phyloP scores from a whole-genome alignment of 2,113 vertebrate species.

The Monarcha castaneiventris region DNA sequence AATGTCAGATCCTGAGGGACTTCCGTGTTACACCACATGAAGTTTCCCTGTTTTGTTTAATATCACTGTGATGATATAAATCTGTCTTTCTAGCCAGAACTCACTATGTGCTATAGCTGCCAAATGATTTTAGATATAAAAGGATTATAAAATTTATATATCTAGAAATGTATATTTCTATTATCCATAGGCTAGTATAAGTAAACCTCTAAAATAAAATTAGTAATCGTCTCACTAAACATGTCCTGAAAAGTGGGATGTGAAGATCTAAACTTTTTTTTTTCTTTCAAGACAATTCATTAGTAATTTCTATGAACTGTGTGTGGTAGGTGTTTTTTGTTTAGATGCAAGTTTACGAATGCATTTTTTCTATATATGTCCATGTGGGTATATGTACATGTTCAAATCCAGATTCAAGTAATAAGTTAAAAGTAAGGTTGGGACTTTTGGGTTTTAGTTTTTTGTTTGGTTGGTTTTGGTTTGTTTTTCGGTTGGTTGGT shows the following conservation, averaged over 20 bases:
- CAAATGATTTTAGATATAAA: background rate
- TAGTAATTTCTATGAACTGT: background rate
- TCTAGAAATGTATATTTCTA: background rate
- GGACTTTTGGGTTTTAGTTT: background rate
- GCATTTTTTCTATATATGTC: background rate
- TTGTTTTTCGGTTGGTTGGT: background rate
- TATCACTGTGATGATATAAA: background rate
- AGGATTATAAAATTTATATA: background rate
- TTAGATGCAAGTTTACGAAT: background rate
- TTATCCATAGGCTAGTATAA: background rate
- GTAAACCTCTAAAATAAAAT: background rate
- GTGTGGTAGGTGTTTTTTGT: background rate
- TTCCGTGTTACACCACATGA: background rate
- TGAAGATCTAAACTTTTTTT: background rate
- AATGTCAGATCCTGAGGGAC: background rate
- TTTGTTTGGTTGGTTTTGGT: background rate
- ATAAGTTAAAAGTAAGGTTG: background rate
- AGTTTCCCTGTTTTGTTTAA: background rate
- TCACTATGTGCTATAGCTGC: background rate
- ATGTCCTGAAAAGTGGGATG: background rate
- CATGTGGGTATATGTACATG: accelerated
- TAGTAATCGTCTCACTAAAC: background rate
- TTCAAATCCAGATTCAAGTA: background rate
- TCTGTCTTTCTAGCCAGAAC: background rate
- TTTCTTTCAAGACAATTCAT: background rate